Conservation (phyloP, 2,888 invertebrate species). For the Ophion slaviceki region DNA sequence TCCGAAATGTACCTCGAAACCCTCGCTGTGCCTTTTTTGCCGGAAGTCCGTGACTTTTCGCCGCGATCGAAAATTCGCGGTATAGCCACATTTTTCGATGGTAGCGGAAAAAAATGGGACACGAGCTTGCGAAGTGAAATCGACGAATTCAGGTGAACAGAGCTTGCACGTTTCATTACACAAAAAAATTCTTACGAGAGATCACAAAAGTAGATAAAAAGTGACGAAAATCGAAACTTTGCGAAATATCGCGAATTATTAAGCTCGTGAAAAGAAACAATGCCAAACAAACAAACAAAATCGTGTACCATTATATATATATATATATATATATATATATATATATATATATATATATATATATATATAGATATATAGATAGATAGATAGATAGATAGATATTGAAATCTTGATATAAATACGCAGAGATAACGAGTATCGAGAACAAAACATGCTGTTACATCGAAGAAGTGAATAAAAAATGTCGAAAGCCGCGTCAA, state of each 20-base stretch:
- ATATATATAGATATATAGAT: background rate
- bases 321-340: background rate
- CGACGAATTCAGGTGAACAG: background rate
- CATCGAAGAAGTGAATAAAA: background rate
- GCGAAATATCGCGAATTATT: slow-evolving; percentile 2
- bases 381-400: background rate
- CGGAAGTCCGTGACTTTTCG: background rate
- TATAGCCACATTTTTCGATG: background rate
- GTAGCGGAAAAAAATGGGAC: background rate
- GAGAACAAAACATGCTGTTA: slow-evolving; percentile 17
- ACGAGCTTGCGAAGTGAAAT: background rate
- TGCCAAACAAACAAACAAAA: background rate
- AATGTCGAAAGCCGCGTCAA: background rate
- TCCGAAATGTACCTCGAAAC: no score
- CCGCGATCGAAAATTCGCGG: background rate
- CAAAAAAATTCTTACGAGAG: background rate
- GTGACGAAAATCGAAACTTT: background rate
- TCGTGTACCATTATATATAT: background rate
- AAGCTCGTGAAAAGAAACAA: background rate
- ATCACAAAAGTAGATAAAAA: slow-evolving; percentile 16
- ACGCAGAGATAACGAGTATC: background rate
- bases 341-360: background rate
- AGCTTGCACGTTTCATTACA: slow-evolving; percentile 9
- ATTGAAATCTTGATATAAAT: background rate
- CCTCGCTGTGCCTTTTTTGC: no score